Percentiles rank a stretch among this genome's conserved stretches.
Conservation (phyloP, 2,888 invertebrate genomes). For the Theretra japonica region DNA sequence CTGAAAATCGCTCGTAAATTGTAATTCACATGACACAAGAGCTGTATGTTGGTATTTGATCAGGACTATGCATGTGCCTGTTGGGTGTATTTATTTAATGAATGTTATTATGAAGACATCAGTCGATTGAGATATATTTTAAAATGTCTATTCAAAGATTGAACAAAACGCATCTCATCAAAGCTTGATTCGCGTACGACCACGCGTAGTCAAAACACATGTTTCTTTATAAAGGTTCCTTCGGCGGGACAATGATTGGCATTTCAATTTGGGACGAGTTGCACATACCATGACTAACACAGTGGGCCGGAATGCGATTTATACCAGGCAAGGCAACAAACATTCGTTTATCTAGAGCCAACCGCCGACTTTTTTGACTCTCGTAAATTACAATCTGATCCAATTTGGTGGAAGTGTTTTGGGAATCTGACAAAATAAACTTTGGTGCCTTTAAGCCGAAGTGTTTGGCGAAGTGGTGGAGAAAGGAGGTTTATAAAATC, state of each 20-base stretch:
- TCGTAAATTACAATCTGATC: constrained; percentile 48
- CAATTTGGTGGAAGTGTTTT: constrained; percentile 44
- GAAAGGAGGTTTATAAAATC: not conserved
- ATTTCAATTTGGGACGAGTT: constrained; percentile 63
- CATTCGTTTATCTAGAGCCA: constrained; percentile 48
- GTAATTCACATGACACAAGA: too few relatives aligned
- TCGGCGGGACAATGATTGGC: constrained; percentile 63
- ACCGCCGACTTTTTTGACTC: constrained; percentile 45
- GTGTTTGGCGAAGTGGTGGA: constrained; percentile 25
- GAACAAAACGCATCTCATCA: too few relatives aligned
- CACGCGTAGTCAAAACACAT: not conserved
- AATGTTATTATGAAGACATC: too few relatives aligned
- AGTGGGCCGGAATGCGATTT: constrained; percentile 57
- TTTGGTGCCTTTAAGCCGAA: constrained; percentile 28
- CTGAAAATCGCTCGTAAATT: too few relatives aligned
- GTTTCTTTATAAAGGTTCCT: constrained; percentile 33
- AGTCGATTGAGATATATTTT: too few relatives aligned
- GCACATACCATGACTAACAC: constrained; percentile 51
- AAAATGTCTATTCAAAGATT: too few relatives aligned
- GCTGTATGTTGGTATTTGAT: too few relatives aligned
- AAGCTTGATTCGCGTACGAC: not conserved
- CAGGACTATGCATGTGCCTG: too few relatives aligned
- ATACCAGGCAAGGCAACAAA: constrained; percentile 41
- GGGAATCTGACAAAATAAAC: constrained; percentile 31
- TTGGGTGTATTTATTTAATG: too few relatives aligned